A percentile compares a stretch with the other conserved stretches of the same genome.
Evolutionary conservation across 2,113 vertebrate species (phyloP).

Genomic region (Okapia johnstoni): DNA sequence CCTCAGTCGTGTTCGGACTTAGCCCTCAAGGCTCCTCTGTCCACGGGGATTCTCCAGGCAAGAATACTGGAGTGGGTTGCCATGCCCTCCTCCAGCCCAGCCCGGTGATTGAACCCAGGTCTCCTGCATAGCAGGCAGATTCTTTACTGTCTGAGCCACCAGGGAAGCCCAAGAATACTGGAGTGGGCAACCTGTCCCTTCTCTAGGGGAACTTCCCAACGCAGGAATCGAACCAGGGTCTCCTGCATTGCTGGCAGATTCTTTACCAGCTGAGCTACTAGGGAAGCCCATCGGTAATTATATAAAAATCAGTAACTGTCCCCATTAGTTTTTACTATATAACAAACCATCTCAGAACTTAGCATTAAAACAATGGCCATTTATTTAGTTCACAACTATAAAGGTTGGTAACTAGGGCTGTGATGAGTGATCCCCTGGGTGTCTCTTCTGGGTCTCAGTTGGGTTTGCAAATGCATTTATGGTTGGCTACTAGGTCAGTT

Average conservation of each 20-base stretch:
- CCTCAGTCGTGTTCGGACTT: neutral
- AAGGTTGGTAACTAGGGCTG: neutral
- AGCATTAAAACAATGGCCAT: neutral
- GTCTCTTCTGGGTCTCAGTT: neutral
- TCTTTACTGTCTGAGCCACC: neutral
- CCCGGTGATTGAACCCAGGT: neutral
- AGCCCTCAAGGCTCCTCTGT: neutral
- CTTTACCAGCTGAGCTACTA: neutral
- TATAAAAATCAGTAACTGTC: neutral
- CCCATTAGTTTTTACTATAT: neutral
- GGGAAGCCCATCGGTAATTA: neutral
- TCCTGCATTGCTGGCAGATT: neutral
- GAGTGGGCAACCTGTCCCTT: neutral
- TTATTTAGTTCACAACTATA: neutral
- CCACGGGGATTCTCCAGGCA: neutral
- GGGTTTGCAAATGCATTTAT: neutral
- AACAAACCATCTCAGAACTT: neutral
- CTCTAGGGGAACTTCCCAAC: neutral
- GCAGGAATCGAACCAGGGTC: rapidly evolving
- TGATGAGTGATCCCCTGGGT: neutral
- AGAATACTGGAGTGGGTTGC: neutral
- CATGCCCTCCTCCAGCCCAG: neutral
- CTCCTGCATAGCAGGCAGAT: neutral
- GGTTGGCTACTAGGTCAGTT: neutral
- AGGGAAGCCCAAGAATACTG: neutral